These are phyloP conservation scores for Apodemia hepburni DNA, from an alignment of 2,888 invertebrate species.

Conservation along the genomic window DNA sequence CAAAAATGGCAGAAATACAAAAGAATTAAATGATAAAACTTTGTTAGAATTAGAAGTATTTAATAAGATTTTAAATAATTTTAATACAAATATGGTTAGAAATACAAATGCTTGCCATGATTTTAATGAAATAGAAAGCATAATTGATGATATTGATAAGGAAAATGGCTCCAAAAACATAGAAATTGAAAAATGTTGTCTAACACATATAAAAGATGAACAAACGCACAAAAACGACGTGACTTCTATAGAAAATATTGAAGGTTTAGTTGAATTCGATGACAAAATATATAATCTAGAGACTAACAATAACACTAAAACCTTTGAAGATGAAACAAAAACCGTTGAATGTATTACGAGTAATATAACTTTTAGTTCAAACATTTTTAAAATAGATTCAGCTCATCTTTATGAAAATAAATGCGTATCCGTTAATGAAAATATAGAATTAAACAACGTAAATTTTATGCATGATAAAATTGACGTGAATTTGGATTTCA, in stretches of 20 bases:
- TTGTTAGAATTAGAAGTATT: constrained; percentile 17
- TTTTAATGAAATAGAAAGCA: constrained; percentile 2
- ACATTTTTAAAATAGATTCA: background rate
- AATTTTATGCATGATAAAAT: too few relatives aligned
- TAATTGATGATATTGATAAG: background rate
- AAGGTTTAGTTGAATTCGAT: background rate
- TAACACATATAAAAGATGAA: too few relatives aligned
- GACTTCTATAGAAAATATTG: background rate
- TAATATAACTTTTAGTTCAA: background rate
- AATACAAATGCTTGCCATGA: background rate
- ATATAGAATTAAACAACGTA: too few relatives aligned
- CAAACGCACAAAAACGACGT: too few relatives aligned
- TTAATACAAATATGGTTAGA: background rate
- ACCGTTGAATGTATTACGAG: background rate
- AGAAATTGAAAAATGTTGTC: background rate
- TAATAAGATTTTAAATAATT: constrained; percentile 7
- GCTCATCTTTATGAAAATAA: background rate
- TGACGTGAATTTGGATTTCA: too few relatives aligned
- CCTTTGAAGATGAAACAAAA: background rate
- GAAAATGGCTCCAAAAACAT: background rate
- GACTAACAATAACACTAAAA: background rate
- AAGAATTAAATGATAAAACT: background rate
- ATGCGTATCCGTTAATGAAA: background rate
- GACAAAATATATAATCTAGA: background rate
- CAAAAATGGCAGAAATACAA: too few relatives aligned